Evolutionary conservation across 2,888 invertebrate genomes (phyloP).

Genomic region (Scotopteryx bipunctaria): DNA sequence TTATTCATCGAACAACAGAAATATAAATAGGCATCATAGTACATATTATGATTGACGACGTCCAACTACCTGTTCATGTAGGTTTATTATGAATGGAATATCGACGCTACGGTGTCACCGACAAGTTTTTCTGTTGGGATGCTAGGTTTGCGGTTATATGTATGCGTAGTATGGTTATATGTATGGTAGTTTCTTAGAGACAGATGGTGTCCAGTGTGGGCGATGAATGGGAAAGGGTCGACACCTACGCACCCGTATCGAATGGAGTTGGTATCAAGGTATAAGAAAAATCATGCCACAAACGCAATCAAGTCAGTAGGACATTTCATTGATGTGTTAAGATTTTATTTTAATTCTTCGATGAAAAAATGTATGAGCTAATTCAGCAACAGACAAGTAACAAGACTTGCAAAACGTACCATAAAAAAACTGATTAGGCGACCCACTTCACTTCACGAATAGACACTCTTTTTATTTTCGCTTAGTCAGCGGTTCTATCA

Average conservation of each 20-base stretch:
- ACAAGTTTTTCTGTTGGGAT: conserved; percentile 27
- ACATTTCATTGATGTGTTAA: conserved; percentile 11
- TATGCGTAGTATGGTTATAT: too few relatives aligned
- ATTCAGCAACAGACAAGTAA: neutral
- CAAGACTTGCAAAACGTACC: conserved; percentile 6
- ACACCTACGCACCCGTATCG: conserved; percentile 63
- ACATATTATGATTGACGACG: conserved; percentile 28
- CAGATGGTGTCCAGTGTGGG: conserved; percentile 63
- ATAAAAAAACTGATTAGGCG: neutral
- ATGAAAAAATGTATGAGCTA: neutral
- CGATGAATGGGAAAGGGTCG: conserved; percentile 68
- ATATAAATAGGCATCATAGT: conserved; percentile 39
- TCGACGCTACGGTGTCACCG: conserved; percentile 36
- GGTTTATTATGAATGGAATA: conserved; percentile 37
- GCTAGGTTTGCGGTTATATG: conserved; percentile 35
- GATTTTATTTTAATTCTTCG: neutral
- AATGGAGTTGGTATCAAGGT: conserved; percentile 45
- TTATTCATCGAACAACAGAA: conserved; percentile 28
- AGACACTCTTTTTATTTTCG: neutral
- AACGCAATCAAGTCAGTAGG: conserved; percentile 22
- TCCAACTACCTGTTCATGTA: conserved; percentile 31
- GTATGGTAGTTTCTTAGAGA: conserved; percentile 36
- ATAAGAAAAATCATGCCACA: conserved; percentile 20
- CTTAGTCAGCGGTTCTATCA: conserved; percentile 13
- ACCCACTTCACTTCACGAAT: conserved; percentile 9